Percentiles rank a stretch among this genome's conserved stretches.
Evolutionary conservation across 2,797 vertebrate species (phyloP).

Genomic region (Ispidina lecontei): DNA sequence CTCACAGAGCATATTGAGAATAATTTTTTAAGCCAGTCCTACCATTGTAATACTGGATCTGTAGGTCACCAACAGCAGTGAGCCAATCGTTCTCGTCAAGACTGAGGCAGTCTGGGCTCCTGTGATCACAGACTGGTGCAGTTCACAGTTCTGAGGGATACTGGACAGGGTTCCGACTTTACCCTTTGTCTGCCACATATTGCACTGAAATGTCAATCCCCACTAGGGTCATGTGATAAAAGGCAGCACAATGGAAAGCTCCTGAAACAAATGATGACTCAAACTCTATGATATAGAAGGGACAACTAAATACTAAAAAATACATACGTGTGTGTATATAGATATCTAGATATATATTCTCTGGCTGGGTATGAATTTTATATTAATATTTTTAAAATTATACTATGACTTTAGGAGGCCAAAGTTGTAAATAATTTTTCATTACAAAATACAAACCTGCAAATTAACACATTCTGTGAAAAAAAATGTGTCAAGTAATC

Average conservation of each 20-base stretch:
- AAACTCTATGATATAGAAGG: neutral
- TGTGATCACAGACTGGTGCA: neutral
- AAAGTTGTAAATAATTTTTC: neutral
- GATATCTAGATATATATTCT: neutral
- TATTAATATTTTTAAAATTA: neutral
- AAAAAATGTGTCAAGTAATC: neutral
- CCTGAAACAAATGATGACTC: neutral
- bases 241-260: neutral
- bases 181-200: no score
- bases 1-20: no score
- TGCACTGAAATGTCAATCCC: neutral
- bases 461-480: neutral
- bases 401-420: neutral
- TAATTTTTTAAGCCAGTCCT: neutral
- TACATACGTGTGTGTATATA: accelerated
- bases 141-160: neutral
- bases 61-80: neutral
- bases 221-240: neutral
- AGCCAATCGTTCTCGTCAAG: neutral
- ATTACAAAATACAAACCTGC: neutral
- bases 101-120: no score
- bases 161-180: neutral
- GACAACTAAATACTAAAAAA: neutral
- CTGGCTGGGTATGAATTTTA: neutral
- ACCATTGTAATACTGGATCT: neutral